Base-by-base conservation (phyloP, 2,113 vertebrate genomes). In the Eulemur rufifrons region DNA sequence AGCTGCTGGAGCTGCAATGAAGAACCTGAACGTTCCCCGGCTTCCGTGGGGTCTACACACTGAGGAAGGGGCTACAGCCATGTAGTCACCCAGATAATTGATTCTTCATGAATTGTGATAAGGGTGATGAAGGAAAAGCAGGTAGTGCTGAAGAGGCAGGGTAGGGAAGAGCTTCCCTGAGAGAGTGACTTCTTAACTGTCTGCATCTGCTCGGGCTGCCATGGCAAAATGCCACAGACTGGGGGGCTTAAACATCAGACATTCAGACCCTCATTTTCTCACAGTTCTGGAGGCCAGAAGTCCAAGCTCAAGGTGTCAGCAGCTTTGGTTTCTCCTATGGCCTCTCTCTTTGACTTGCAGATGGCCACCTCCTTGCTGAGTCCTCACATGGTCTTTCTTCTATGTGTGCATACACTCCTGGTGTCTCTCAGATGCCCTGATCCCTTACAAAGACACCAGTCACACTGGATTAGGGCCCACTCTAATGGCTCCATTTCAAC, bases 111-210 rank as follows among this genome's bases (percentile, higher is more conserved):
- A 54, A 61, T 2, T 27, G 50, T 69, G 66, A 5, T 45, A 18
- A 12, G 23, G 39, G 54, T 69, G 32, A 68, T 37, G 4, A 61
- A 76, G 77, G 71, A 74, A 63, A 85, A 47, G 23, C 56, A 61
- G 13, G 14, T 25, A 12, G 12, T 2, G 63, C n/a, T 5, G 0
- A 39, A 45, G 34, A 23, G 52, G 21, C 47, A 2, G 8, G 17
- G 3, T 2, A 4, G 27, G 50, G 39, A 63, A 12, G 23, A 27
- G 10, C 20, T 39, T 39, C 74, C 37, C 37, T 0, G 5, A 34
- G 50, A 12, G 13, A 39, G 32, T 4, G 59, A 39, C 61, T 92
- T 47, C 34, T 76, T 69, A 37, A 14, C 37, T 20, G 42, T 37
- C 13, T 61, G 59, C 66, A 34, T n/a, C 71, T 42, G 71, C 39